These are phyloP conservation scores for Tapirus terrestris DNA, from an alignment of 2,113 vertebrate genomes.

Conservation along the genomic window DNA sequence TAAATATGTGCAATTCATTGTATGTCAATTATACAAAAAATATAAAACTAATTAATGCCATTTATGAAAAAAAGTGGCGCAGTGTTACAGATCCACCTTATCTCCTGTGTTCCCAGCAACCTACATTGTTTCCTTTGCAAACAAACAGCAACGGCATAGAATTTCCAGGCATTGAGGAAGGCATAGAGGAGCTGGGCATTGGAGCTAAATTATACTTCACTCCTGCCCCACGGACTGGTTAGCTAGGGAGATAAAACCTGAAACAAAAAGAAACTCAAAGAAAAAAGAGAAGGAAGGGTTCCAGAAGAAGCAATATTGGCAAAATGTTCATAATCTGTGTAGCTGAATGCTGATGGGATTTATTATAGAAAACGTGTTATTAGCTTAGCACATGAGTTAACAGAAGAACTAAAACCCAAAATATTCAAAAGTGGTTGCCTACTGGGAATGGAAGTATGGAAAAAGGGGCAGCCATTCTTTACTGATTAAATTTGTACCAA, in stretches of 20 bases:
- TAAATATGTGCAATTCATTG: not conserved
- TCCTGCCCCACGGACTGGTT: not conserved
- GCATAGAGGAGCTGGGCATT: not conserved
- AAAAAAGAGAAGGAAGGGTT: not conserved
- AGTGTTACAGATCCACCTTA: not conserved
- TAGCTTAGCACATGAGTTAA: slow-evolving; percentile 13
- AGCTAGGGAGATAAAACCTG: not conserved
- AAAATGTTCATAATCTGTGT: slow-evolving; percentile 25
- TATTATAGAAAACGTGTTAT: slow-evolving; percentile 24
- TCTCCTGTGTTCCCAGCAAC: not conserved
- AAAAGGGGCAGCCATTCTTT: slow-evolving; percentile 7
- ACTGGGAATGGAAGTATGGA: not conserved
- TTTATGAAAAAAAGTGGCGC: not conserved
- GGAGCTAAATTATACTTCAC: not conserved
- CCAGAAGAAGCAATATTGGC: not conserved
- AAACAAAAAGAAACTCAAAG: not conserved
- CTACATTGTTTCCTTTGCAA: slow-evolving; percentile 2
- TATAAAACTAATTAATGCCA: not conserved
- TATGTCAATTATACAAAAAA: not conserved
- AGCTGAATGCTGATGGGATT: not conserved
- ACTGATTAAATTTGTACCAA: slow-evolving; percentile 3
- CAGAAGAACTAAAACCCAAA: not conserved
- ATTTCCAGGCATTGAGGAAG: not conserved
- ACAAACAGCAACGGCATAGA: not conserved
- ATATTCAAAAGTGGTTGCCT: slow-evolving; percentile 32